phyloP scores from a whole-genome alignment of 2,113 vertebrate species.

The Seriola dumerili region DNA sequence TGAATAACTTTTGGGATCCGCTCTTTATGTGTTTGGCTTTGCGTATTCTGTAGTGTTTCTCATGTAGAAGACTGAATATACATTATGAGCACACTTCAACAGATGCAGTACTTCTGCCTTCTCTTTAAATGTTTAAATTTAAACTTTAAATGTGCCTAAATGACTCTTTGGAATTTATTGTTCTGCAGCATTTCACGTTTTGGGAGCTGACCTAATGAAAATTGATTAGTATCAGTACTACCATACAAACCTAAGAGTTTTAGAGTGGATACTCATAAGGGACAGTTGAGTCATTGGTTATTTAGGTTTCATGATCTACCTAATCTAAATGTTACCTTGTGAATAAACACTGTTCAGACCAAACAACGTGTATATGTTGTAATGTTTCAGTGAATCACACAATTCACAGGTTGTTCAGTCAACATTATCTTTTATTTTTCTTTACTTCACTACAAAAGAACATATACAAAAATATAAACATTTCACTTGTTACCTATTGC shows the following conservation, averaged over 20 bases:
- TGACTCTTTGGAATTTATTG: slow-evolving; percentile 20
- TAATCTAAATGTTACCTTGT: slow-evolving; percentile 50
- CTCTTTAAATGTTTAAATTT: slow-evolving; percentile 22
- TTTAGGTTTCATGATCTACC: slow-evolving; percentile 29
- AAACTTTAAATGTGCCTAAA: slow-evolving; percentile 36
- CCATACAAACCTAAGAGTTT: background rate
- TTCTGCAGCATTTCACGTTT: slow-evolving; percentile 24
- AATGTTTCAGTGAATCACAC: slow-evolving; percentile 36
- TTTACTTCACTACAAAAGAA: slow-evolving; percentile 54
- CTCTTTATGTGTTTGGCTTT: background rate
- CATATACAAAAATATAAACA: slow-evolving; percentile 40
- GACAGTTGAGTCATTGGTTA: slow-evolving; percentile 1
- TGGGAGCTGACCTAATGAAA: background rate
- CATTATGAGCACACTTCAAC: slow-evolving; percentile 3
- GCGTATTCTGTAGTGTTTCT: background rate
- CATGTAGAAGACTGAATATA: slow-evolving; percentile 6
- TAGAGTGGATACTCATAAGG: background rate
- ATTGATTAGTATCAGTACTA: background rate
- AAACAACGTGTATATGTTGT: slow-evolving; percentile 18
- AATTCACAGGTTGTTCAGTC: background rate
- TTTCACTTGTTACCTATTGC: background rate
- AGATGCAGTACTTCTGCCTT: background rate
- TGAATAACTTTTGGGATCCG: background rate
- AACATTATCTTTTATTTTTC: background rate
- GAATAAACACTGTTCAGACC: slow-evolving; percentile 49